A percentile compares a stretch with the other conserved stretches of the same genome.
Conservation (phyloP, 2,113 vertebrate genomes). For the Polyodon spathula region DNA sequence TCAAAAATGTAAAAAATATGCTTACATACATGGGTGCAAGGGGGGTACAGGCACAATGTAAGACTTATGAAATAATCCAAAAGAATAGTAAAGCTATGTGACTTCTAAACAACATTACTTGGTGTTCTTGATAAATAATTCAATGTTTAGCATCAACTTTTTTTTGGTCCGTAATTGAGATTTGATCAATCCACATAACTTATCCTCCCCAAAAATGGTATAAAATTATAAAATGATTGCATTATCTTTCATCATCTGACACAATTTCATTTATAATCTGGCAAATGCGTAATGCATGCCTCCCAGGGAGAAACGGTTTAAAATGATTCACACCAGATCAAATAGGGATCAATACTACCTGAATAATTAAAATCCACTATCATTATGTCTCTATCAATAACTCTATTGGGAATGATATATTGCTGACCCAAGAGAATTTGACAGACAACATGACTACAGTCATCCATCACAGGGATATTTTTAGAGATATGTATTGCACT, state of each 20-base stretch:
- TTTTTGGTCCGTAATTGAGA: background rate
- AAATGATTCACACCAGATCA: slow-evolving; percentile 61
- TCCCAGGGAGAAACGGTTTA: slow-evolving; percentile 42
- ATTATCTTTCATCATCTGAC: slow-evolving; percentile 50
- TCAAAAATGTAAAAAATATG: too few relatives aligned
- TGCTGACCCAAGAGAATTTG: slow-evolving; percentile 65
- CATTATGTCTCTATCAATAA: slow-evolving; percentile 59
- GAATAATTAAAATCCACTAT: slow-evolving; percentile 74
- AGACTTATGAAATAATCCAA: background rate
- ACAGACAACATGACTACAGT: slow-evolving; percentile 43
- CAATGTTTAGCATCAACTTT: too few relatives aligned
- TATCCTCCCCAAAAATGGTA: background rate
- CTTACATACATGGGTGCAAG: too few relatives aligned
- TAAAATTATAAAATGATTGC: slow-evolving; percentile 25
- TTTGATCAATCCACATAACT: background rate
- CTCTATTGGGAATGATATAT: slow-evolving; percentile 60
- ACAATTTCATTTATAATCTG: slow-evolving; percentile 60
- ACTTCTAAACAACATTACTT: background rate
- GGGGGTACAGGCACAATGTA: too few relatives aligned
- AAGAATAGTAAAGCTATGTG: background rate
- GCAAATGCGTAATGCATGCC: slow-evolving; percentile 49
- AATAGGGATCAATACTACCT: slow-evolving; percentile 58
- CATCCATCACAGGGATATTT: slow-evolving; percentile 56
- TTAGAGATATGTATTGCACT: slow-evolving; percentile 56
- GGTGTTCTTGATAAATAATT: background rate